phyloP scores from a whole-genome alignment of 2,888 invertebrate species.

The Meteorus colon region DNA sequence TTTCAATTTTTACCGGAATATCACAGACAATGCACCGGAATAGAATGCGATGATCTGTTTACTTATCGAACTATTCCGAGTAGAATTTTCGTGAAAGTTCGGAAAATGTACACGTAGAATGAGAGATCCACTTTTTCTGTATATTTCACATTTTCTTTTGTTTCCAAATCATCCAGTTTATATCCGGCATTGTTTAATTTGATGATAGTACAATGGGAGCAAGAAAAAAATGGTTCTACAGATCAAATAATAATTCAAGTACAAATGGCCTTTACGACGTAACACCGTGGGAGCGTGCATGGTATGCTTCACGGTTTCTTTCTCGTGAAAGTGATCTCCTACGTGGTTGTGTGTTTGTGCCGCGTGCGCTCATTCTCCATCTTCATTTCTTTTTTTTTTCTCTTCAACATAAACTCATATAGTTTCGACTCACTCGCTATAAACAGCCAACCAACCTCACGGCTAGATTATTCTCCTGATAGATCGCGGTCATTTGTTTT shows the following conservation, averaged over 20 bases:
- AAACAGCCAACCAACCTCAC: conserved; percentile 19
- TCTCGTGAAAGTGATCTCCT: conserved; percentile 68
- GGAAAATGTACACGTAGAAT: no score
- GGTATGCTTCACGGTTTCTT: conserved; percentile 65
- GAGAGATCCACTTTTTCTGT: no score
- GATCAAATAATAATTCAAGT: conserved; percentile 16
- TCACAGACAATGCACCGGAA: no score
- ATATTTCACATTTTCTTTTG: no score
- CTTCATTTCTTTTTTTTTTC: neutral
- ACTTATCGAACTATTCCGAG: no score
- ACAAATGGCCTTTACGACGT: conserved; percentile 48
- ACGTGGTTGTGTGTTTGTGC: conserved; percentile 28
- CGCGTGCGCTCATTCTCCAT: conserved; percentile 26
- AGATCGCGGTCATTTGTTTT: conserved; percentile 69
- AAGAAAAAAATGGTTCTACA: neutral
- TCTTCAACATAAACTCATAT: neutral
- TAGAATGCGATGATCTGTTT: no score
- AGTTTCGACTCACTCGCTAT: neutral
- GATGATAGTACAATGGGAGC: no score
- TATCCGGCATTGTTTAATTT: no score
- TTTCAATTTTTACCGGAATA: no score
- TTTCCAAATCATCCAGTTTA: no score
- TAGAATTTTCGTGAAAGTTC: no score
- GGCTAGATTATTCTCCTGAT: conserved; percentile 59
- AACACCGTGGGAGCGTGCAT: conserved; percentile 68